Evolutionary conservation across 2,888 invertebrate species (phyloP), one percentile per base, ranked within the genome.

Genomic region (Bruchidius siliquastri): DNA sequence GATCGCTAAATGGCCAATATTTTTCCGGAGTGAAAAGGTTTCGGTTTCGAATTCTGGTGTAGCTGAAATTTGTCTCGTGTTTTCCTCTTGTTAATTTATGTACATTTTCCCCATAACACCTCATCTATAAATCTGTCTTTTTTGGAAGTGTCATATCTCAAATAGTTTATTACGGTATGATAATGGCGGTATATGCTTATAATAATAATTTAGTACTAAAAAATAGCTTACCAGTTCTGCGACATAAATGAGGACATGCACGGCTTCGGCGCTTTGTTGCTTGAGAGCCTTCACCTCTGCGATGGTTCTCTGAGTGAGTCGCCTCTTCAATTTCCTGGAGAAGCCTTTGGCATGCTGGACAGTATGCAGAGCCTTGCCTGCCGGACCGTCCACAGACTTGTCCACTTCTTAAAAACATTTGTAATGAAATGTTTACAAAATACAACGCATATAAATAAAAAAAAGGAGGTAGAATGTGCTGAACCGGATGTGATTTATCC

Each of bases 231-330:
- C 95, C 89, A 95, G 84, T 87, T 95, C 94, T 21, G 92, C 92
- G 13, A 94, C 92, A 83, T 94, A 94, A 69, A 92, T 89, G 22
- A 95, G 88, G 76, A 94, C 91, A 80, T 94, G 91, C 68, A 95
- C 92, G 21, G 92, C 91, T 84, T 92, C 92, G 49, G 89, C 90
- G 77, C 92, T 91, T 84, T 95, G 94, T 77, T 94, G 92, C 84
- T 92, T 94, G 72, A 95, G 88, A 0, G 94, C 94, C 83, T 92
- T 91, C 20, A 94, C 94, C 84, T 95, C 95, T 0, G 91, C 91
- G 67, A 95, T 86, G 2, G 95, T 95, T 82, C 94, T 91, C 77
- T 92, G 88, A 2, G 95, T 95, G 73, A 95, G 88, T 71, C 94
- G 88, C 0, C 93, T 88, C 85, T 93, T 93, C 76, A 95, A 88